phyloP scores from a whole-genome alignment of 2,113 vertebrate species.

The Enhydra lutris region DNA sequence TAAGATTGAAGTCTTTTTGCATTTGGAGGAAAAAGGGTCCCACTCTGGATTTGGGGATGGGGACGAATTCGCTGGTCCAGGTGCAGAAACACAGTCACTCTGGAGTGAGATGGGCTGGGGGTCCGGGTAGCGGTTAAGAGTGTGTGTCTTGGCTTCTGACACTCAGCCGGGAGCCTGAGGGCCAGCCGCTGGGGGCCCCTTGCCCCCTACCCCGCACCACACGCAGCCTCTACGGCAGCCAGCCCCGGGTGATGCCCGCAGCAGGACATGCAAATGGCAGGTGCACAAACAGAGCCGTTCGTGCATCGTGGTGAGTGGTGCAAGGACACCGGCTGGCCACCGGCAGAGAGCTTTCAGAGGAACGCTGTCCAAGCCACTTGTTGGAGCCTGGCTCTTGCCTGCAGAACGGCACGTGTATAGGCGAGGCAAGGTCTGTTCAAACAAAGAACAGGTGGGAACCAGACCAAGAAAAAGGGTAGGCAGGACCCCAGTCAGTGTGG shows the following conservation, averaged over 20 bases:
- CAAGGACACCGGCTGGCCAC: rapidly evolving
- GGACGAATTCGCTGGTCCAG: neutral
- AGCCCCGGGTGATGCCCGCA: rapidly evolving
- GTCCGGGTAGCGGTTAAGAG: neutral
- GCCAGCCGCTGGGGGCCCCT: neutral
- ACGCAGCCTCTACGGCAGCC: neutral
- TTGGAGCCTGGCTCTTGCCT: neutral
- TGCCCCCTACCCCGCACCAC: too few relatives aligned
- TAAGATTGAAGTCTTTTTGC: neutral
- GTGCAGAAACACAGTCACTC: neutral
- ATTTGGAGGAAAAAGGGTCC: neutral
- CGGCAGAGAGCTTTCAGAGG: neutral
- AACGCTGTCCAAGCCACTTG: too few relatives aligned
- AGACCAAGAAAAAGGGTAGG: neutral
- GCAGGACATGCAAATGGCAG: neutral
- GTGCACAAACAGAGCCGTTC: too few relatives aligned
- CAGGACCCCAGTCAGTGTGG: neutral
- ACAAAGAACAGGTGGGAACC: neutral
- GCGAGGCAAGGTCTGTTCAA: neutral
- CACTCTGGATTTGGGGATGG: too few relatives aligned
- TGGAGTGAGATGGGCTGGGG: too few relatives aligned
- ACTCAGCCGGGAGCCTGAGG: neutral
- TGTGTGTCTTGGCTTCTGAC: neutral
- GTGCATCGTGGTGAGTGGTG: rapidly evolving
- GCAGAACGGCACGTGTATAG: rapidly evolving